Conservation (phyloP, 23 tunicate species). For the Halocynthia aurantium region DNA sequence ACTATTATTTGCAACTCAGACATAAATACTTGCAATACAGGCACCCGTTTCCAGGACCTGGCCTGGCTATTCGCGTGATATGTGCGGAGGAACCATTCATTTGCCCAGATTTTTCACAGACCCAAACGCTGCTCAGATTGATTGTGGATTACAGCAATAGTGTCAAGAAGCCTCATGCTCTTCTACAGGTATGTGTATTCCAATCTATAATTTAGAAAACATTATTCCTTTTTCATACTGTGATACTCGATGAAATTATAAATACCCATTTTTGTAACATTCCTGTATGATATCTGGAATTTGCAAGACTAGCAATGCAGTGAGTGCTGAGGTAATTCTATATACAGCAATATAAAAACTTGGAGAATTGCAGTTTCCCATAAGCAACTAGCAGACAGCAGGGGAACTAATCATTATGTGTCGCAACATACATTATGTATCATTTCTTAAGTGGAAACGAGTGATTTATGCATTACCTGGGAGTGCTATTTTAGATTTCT, state of each 20-base stretch:
- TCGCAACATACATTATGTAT: too few relatives aligned
- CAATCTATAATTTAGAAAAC: background rate
- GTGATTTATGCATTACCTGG: too few relatives aligned
- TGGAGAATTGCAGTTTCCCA: too few relatives aligned
- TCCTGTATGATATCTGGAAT: background rate
- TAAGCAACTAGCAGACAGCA: too few relatives aligned
- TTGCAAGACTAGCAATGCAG: background rate
- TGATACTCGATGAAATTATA: too few relatives aligned
- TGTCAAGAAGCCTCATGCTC: conserved; percentile 77
- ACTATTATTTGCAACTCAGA: too few relatives aligned
- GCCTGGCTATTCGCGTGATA: conserved; percentile 93
- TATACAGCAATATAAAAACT: background rate
- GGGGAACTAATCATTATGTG: too few relatives aligned
- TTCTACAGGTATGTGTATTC: conserved; percentile 52
- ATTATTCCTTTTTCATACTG: too few relatives aligned
- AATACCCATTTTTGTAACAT: background rate
- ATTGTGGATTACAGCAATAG: conserved; percentile 80
- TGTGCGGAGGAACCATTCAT: conserved; percentile 92
- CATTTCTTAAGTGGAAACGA: too few relatives aligned
- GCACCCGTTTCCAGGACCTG: conserved; percentile 99
- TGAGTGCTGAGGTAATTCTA: background rate
- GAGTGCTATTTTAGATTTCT: too few relatives aligned
- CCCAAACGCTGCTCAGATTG: conserved; percentile 81
- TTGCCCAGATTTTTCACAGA: conserved; percentile 79
- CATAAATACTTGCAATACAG: conserved; percentile 23